Evolutionary conservation across 2,888 invertebrate species (phyloP).

Genomic region (Anorthoa munda): DNA sequence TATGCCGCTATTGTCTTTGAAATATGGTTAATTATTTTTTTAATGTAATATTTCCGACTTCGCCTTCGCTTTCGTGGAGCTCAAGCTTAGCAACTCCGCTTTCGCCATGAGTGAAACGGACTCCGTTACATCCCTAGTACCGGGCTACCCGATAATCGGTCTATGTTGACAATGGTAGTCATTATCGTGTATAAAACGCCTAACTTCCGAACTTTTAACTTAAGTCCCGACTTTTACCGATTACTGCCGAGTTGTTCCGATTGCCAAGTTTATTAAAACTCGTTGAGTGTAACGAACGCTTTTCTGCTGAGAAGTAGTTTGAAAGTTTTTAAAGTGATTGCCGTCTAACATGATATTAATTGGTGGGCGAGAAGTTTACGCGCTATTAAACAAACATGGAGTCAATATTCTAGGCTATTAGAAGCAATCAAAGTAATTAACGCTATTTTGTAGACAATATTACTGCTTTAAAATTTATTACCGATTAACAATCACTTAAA

Average conservation of each 20-base stretch:
- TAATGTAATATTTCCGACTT: background rate
- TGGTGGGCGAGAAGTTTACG: conserved; percentile 37
- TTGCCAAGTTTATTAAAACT: conserved; percentile 57
- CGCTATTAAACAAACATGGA: conserved; percentile 43
- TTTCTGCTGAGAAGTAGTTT: conserved; percentile 44
- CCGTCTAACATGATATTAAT: conserved; percentile 43
- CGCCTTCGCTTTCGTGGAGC: background rate
- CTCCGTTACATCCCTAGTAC: conserved; percentile 45
- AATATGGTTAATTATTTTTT: background rate
- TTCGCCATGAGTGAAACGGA: background rate
- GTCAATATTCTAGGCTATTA: conserved; percentile 24
- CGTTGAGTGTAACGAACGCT: conserved; percentile 34
- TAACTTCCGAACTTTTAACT: conserved; percentile 62
- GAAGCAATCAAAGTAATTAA: conserved; percentile 36
- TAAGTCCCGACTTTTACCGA: conserved; percentile 41
- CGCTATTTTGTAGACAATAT: conserved; percentile 10
- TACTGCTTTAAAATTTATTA: conserved; percentile 9
- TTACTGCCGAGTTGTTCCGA: conserved; percentile 35
- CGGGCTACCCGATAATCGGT: conserved; percentile 74
- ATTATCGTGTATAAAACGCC: conserved; percentile 74
- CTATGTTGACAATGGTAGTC: conserved; percentile 78
- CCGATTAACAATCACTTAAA: conserved; percentile 15
- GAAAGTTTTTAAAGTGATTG: conserved; percentile 58
- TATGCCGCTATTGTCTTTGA: too few species aligned
- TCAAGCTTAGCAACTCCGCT: too few species aligned